These are phyloP conservation scores for Cichladusa arquata DNA, from an alignment of 2,113 vertebrate species.

Conservation along the genomic window DNA sequence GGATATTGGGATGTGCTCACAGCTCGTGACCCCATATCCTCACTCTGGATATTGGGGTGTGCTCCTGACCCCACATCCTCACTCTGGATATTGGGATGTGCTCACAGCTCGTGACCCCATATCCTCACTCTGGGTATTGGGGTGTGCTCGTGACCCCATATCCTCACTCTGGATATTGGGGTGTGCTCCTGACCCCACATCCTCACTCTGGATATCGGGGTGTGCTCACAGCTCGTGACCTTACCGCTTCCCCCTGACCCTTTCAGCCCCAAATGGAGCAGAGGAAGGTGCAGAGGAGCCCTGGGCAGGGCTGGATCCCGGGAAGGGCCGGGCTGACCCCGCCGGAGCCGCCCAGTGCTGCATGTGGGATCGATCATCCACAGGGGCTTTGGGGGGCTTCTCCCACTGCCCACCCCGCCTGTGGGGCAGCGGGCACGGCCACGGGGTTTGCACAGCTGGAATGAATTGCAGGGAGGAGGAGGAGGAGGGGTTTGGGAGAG, in stretches of 20 bases:
- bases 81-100: accelerated
- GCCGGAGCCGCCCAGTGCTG: neutral
- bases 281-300: neutral
- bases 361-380: slow-evolving; percentile 83
- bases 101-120: neutral
- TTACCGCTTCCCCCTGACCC: accelerated
- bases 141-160: too few species aligned
- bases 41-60: accelerated
- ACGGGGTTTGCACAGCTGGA: slow-evolving; percentile 89
- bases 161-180: too few species aligned
- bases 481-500: slow-evolving; percentile 73
- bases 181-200: too few species aligned
- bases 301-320: neutral
- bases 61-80: neutral
- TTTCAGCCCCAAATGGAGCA: accelerated
- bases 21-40: too few species aligned
- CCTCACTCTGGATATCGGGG: too few species aligned
- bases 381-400: slow-evolving; percentile 74
- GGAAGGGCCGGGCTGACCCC: neutral
- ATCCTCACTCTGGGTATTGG: too few species aligned
- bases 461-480: slow-evolving; percentile 79
- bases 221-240: accelerated
- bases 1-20: accelerated
- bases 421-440: slow-evolving; percentile 80
- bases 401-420: slow-evolving; percentile 72